These are phyloP conservation scores for Enteromius thamalakanensis DNA, from an alignment of 2,797 vertebrate genomes.

Conservation along the genomic window DNA sequence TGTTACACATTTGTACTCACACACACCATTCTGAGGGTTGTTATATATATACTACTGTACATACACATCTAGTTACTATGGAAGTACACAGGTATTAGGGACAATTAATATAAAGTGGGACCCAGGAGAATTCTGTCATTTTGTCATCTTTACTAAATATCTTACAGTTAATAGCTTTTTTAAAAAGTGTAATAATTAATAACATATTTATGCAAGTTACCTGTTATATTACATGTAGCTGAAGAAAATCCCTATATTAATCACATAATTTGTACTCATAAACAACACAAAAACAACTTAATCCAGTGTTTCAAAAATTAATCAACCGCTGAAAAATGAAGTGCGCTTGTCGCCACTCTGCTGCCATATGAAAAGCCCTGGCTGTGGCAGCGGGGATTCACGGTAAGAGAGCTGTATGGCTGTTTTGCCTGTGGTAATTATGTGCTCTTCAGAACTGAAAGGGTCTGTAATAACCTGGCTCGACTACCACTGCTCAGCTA, in stretches of 20 bases:
- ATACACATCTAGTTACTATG: too few relatives aligned
- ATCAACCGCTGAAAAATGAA: constrained; percentile 21
- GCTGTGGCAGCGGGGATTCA: neutral
- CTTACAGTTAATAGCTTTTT: neutral
- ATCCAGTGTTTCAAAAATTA: constrained; percentile 23
- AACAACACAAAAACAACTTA: constrained; percentile 30
- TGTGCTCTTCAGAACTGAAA: constrained; percentile 41
- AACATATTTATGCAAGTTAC: neutral
- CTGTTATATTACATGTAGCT: neutral
- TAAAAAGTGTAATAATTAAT: neutral
- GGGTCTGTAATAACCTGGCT: constrained; percentile 36
- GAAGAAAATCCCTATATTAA: neutral
- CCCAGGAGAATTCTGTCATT: too few relatives aligned
- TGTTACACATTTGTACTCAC: too few relatives aligned
- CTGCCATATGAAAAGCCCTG: constrained; percentile 12
- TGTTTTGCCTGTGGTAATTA: constrained; percentile 30
- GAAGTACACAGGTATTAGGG: too few relatives aligned
- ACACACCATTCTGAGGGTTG: too few relatives aligned
- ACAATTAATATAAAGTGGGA: too few relatives aligned
- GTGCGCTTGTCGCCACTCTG: constrained; percentile 35
- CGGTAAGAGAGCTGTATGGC: constrained; percentile 11
- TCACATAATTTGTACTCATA: constrained; percentile 12
- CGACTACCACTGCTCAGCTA: constrained; percentile 16
- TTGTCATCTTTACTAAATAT: too few relatives aligned
- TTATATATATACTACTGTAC: too few relatives aligned